Percentiles rank a stretch among this genome's conserved stretches.
Conservation (phyloP, 2,888 invertebrate genomes). For the Cecidostiba fungosa region DNA sequence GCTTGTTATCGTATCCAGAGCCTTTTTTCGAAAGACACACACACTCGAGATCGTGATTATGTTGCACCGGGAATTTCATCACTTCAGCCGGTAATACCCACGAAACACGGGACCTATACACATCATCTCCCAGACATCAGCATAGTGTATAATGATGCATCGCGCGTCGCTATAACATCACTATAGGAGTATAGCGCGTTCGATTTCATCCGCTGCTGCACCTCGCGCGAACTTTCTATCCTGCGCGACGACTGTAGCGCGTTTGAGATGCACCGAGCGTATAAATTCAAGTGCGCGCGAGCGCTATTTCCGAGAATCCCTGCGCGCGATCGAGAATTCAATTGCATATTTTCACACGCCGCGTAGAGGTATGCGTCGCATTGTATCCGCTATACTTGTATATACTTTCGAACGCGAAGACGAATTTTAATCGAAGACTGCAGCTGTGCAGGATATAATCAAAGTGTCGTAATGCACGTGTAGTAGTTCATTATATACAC, state of each 20-base stretch:
- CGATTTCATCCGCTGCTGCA: slow-evolving; percentile 29
- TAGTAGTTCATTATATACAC: too few species aligned
- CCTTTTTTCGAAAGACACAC: background rate
- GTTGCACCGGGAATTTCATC: too few species aligned
- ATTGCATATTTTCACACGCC: slow-evolving; percentile 47
- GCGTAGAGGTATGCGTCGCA: background rate
- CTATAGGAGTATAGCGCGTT: slow-evolving; percentile 26
- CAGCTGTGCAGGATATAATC: too few species aligned
- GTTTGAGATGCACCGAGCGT: slow-evolving; percentile 45
- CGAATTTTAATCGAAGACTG: background rate
- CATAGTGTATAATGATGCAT: background rate
- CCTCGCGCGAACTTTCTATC: slow-evolving; percentile 51
- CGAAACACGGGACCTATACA: background rate
- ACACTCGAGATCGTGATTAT: too few species aligned
- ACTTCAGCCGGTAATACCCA: background rate
- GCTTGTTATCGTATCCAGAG: too few species aligned
- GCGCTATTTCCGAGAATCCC: slow-evolving; percentile 54
- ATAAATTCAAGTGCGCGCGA: slow-evolving; percentile 21
- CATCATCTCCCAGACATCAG: background rate
- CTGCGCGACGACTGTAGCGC: background rate
- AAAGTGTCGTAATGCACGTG: too few species aligned
- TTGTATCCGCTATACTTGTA: too few species aligned
- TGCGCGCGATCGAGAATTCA: slow-evolving; percentile 29
- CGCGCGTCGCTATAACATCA: background rate
- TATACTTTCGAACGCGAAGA: slow-evolving; percentile 11